Base-by-base conservation (phyloP, 2,113 vertebrate species). In the Elgaria multicarinata region DNA sequence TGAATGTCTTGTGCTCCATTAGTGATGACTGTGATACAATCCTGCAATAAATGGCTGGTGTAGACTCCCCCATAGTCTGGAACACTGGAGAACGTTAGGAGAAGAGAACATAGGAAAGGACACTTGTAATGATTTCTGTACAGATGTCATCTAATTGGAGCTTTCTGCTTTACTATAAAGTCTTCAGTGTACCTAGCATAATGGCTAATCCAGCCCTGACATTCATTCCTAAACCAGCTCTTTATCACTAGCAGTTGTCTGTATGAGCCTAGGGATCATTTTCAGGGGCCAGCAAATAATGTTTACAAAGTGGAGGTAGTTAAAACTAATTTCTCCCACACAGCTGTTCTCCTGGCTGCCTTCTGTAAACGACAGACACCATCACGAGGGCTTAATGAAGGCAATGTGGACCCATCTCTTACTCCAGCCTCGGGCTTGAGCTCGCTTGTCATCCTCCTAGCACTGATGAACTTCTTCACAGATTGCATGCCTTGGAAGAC, bases 201-300 rank as follows among this genome's bases (percentile, higher is more conserved):
- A 55, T 55, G 6, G 39, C 46, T 86, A 42, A 75, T 87, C 86
- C 58, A 78, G 24, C 12, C 36, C 55, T 62, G 66, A 55, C 31
- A 74, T 82, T 62, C 3, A 44, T 46, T 82, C 53, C 62, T 28
- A 44, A 88, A 42, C 79, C 39, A 72, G 16, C 79, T 46, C 46
- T 42, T 66, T 46, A 69, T 71, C n/a, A 69, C 16, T 74, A 31
- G 50, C 69, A 82, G 53, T 62, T 82, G 42, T 28, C 58, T 46
- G 33, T 75, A 77, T 87, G 31, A 10, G 7, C 14, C 71, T 83
- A 44, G 31, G 33, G 13, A 82, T 75, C 36, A n/a, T 74, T 83
- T 88, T 62, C 31, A 74, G 53, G 87, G 55, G 36, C 5, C 50
- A 88, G 78, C 50, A 88, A 88, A 88, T 62, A 67, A 24, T 39